Evolutionary conservation across 2,113 vertebrate genomes (phyloP), one percentile per base, ranked within the genome.

Genomic region (Oryzias melastigma): DNA sequence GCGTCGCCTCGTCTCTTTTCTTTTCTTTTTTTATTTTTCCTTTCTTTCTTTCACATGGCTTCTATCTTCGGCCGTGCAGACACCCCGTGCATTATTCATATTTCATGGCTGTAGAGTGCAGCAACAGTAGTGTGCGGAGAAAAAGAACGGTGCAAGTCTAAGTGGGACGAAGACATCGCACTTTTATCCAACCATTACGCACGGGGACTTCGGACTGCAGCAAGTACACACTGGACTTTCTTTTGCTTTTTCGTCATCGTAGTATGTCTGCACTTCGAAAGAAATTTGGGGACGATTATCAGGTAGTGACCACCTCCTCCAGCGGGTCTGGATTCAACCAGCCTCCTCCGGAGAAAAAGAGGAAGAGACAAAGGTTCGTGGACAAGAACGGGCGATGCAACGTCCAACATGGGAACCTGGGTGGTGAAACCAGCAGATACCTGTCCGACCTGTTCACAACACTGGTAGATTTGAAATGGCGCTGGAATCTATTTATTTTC

Each of bases 371-470:
- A 88, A 92, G 97, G 42, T 99, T 99, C 78, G 97, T 99, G 91
- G 97, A 98, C 83, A 99, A 99, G 93, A 99, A 99, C 91, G 97
- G 97, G 75, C 91, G 97, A 76, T 99, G 97, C 85, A 99, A 99
- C 88, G 97, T 99, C 47, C 96, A 99, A 85, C 97, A 99, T 87
- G 97, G 97, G 5, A 99, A 98, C 93, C 93, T 99, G 91, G 95
- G 95, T 19, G 95, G 96, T 10, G 97, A 98, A 83, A 98, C 91
- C 22, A 98, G 97, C 90, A 93, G 97, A 71, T 99, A 99, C 90
- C 94, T 99, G 35, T 98, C 97, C 62, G 97, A 99, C 87, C 87
- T 99, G 65, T 99, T 99, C 90, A 99, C 97, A 72, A 99, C 97
- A 15, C 87, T 99, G 71, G 97, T 99, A 83, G 97, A 99, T 85